Evolutionary conservation across 2,888 invertebrate genomes (phyloP), one percentile per base, ranked within the genome.

Genomic region (Coleophora flavipennella): DNA sequence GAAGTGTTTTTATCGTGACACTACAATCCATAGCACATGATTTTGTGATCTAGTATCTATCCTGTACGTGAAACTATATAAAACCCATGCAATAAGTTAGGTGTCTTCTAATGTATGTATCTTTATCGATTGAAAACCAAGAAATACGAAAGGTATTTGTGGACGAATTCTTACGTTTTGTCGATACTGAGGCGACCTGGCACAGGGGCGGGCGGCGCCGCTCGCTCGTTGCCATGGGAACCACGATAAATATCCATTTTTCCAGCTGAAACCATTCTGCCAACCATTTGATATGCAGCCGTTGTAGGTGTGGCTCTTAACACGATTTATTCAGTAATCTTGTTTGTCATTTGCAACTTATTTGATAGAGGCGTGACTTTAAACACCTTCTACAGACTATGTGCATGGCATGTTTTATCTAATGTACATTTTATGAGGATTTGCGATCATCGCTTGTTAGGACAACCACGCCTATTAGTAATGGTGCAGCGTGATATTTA

Each of bases 271-370:
- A 45, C 31, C 28, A 35, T 12, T 32, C 40, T 43, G 42, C 47
- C 45, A 47, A 45, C 44, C 43, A 42, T 44, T 42, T 49, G 46
- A 43, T 41, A 36, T 41, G 39, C 43, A 54, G 43, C 51, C 51
- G 49, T 44, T 45, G 67, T 62, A 70, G 73, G 70, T 67, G 71
- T 71, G 72, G 74, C 63, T 53, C 44, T 58, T 70, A 75, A 72
- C 59, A 58, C 59, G 76, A 72, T 77, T 72, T 62, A 48, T 48
- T 26, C 39, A 50, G 52, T 76, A 73, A 77, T 75, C 72, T 63
- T 50, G 42, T 59, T 54, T 41, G 53, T 62, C 46, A 62, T 57
- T 59, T 55, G 52, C 55, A 43, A 60, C 61, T 68, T 66, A 68
- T 68, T 62, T 60, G 62, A 55, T 42, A 54, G 50, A 72, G 68